phyloP scores from a whole-genome alignment of 1,140 invertebrate genomes.

The Bombus confusus region DNA sequence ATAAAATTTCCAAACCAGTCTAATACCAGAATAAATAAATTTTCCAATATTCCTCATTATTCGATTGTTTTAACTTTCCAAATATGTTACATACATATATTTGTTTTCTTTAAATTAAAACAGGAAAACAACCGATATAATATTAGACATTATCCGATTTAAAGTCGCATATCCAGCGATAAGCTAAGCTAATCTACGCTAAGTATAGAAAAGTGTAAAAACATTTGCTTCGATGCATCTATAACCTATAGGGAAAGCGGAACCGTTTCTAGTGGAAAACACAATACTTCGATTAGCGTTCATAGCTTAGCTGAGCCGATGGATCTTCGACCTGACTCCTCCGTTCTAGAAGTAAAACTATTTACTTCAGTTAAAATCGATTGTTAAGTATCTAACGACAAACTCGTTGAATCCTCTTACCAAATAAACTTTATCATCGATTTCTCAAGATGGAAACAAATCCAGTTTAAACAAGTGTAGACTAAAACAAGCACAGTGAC shows the following conservation, averaged over 20 bases:
- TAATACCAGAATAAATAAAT: too few species aligned
- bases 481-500: neutral
- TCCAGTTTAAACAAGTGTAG: neutral
- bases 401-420: constrained; percentile 12
- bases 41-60: neutral
- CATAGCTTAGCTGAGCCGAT: too few species aligned
- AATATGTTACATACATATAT: neutral
- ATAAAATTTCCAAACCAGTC: neutral
- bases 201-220: too few species aligned
- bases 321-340: neutral
- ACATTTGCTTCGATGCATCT: too few species aligned
- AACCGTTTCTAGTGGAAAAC: too few species aligned
- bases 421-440: neutral
- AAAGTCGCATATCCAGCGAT: too few species aligned
- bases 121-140: too few species aligned
- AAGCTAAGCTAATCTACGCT: too few species aligned
- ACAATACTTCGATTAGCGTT: too few species aligned
- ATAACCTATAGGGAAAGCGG: too few species aligned
- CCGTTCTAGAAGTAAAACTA: neutral
- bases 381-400: constrained; percentile 12
- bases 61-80: neutral
- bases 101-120: neutral
- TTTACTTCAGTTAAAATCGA: constrained; percentile 23
- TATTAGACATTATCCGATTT: neutral
- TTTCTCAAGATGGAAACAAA: neutral